These are phyloP conservation scores for Sebastes jordani DNA, from an alignment of 2,797 vertebrate species.

Conservation along the genomic window DNA sequence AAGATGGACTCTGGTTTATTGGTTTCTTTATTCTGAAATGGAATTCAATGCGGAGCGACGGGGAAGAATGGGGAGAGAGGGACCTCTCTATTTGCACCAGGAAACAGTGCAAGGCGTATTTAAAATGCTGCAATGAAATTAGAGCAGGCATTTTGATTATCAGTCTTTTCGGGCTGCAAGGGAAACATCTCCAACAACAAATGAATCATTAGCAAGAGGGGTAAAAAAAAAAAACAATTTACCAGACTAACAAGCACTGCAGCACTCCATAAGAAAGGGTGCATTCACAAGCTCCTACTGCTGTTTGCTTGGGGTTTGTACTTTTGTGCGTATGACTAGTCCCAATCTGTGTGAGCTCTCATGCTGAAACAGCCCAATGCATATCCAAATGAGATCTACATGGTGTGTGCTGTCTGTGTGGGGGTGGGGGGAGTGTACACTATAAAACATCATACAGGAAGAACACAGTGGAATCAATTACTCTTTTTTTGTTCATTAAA, in stretches of 20 bases:
- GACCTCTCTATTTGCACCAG: slow-evolving; percentile 15
- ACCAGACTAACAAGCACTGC: slow-evolving; percentile 56
- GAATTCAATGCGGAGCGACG: slow-evolving; percentile 1
- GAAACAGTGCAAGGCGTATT: slow-evolving; percentile 39
- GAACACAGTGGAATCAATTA: background rate
- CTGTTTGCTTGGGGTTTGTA: slow-evolving; percentile 25
- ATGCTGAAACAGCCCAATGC: slow-evolving; percentile 22
- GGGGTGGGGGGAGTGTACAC: background rate
- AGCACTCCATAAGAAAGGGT: slow-evolving; percentile 17
- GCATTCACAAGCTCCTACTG: slow-evolving; percentile 24
- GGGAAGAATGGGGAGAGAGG: slow-evolving; percentile 2
- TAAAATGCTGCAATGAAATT: slow-evolving; percentile 54
- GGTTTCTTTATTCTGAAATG: slow-evolving; percentile 50
- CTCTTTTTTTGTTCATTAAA: background rate
- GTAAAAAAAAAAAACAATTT: slow-evolving; percentile 43
- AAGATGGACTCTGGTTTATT: slow-evolving; percentile 55
- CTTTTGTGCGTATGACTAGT: background rate
- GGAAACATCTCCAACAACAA: slow-evolving; percentile 59
- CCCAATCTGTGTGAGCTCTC: slow-evolving; percentile 18
- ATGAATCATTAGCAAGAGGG: slow-evolving; percentile 66
- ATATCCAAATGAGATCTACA: slow-evolving; percentile 18
- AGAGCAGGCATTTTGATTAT: slow-evolving; percentile 48
- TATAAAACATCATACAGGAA: background rate
- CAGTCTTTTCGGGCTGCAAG: slow-evolving; percentile 32
- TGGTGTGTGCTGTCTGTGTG: background rate